Conservation (phyloP, 2,113 vertebrate species). For the Chelonoidis abingdonii region DNA sequence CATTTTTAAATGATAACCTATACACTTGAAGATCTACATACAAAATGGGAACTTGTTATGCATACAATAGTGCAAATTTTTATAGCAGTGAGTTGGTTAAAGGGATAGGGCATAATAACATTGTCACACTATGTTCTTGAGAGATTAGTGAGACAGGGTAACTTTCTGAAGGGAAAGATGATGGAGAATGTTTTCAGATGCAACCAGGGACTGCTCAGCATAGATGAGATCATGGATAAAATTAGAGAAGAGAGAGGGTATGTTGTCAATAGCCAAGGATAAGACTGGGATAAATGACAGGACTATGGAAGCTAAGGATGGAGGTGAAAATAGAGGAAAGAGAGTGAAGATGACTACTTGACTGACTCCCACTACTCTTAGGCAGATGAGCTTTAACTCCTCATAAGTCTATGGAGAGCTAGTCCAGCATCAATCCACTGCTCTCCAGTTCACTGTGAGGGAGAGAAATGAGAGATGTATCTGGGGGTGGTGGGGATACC, state of each 20-base stretch:
- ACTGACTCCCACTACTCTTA: neutral
- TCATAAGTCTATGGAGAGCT: neutral
- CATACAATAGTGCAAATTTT: neutral
- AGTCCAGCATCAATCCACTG: neutral
- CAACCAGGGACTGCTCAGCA: neutral
- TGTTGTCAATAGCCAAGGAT: neutral
- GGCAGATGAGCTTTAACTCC: neutral
- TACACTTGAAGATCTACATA: neutral
- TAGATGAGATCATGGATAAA: neutral
- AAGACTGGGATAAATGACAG: neutral
- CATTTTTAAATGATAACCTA: neutral
- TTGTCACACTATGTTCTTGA: neutral
- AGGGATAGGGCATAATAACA: neutral
- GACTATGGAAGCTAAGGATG: neutral
- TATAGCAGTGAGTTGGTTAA: neutral
- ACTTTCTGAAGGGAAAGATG: neutral
- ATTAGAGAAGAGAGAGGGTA: neutral
- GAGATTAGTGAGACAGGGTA: neutral
- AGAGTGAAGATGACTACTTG: neutral
- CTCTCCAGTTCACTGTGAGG: neutral
- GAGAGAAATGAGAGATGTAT: rapidly evolving
- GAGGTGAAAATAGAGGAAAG: neutral
- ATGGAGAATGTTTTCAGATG: neutral
- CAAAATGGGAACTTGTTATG: neutral
- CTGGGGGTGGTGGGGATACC: neutral